Evolutionary conservation across 2,888 invertebrate species (phyloP), one percentile per base, ranked within the genome.

Genomic region (Torymus aiolomorphi): DNA sequence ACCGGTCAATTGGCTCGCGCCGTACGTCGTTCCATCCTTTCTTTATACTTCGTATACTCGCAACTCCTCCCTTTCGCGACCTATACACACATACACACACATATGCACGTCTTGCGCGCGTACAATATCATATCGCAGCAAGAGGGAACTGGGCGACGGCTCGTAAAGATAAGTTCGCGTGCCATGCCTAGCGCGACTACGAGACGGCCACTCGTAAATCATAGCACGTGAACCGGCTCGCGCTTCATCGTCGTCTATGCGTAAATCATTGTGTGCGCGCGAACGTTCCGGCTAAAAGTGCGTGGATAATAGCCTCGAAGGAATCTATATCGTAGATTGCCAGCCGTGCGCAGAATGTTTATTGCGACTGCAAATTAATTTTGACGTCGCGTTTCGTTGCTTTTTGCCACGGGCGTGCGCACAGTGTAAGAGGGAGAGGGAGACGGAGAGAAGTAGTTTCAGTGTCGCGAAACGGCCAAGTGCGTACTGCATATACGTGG

Each of bases 191-290:
- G 31, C 14, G 24, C 61, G 14, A 63, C 57, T 24, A 56, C 65
- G 57, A 76, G 61, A 74, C 56, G 54, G 51, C 42, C 14, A 54
- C 42, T 59, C 61, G 72, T 80, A 80, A 80, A 80, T 76, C 71
- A 80, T 65, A 52, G 18, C 16, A 66, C 59, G n/a, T 14, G 62
- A 62, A 54, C 13, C 42, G 72, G 20, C 52, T 42, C 56, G 72
- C 54, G 63, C 73, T 66, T 66, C n/a, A 54, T 5, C 72, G 18
- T 76, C 80, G 81, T 83, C 82, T 83, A 78, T 62, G 76, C 78
- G 81, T 83, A 84, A 83, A 84, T 83, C 81, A 81, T 83, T 78
- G 80, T 61, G 31, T 31, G 31, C 8, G 31, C 79, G 80, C 63
- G 61, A 61, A 73, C 69, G 72, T 57, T 61, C 62, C 80, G 72